Evolutionary conservation across 2,888 invertebrate species (phyloP), one percentile per base, ranked within the genome.

Genomic region (Timandra comae): DNA sequence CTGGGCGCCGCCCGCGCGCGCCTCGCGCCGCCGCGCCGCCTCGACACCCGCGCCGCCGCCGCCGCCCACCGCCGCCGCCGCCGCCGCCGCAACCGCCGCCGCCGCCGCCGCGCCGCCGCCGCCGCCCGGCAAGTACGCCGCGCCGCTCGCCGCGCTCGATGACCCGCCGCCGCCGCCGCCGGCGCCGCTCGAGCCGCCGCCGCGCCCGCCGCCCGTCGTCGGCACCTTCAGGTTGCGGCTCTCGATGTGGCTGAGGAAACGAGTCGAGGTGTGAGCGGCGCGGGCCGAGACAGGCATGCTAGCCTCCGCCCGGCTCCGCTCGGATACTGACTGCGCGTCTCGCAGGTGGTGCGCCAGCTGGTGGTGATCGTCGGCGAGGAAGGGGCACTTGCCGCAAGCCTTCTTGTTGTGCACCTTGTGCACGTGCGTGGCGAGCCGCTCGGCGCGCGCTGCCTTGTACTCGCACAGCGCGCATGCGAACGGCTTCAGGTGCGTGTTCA

Each of bases 401-500:
- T 94, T 90, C 77, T 95, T 95, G 77, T 95, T 95, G 81, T 97
- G 96, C 43, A 96, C 96, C 78, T 96, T 96, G 49, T 94, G 88
- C 31, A 96, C 94, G 78, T 96, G 96, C 4, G 96, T 96, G 43
- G 95, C 93, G 40, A 96, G 87, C 34, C 96, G 89, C 79, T 97
- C 96, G 28, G 95, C 94, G 52, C 96, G 89, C 35, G 96, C 96
- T 37, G 96, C 96, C 86, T 96, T 96, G 84, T 96, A 97, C 74
- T 96, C 96, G 81, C 96, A 97, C 33, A 96, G 88, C 53, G 92
- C 91, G 74, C 96, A 97, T 34, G 94, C 92, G 74, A 94, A 97
- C 26, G 96, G 96, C 79, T 96, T 96, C 66, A 96, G 89, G 75
- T 97, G 96, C 20, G 96, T 96, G 84, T 96, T 96, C 59, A 96